Evolutionary conservation across 2,888 invertebrate genomes (phyloP), one percentile per base, ranked within the genome.

Genomic region (Lasioglossum malachurum): DNA sequence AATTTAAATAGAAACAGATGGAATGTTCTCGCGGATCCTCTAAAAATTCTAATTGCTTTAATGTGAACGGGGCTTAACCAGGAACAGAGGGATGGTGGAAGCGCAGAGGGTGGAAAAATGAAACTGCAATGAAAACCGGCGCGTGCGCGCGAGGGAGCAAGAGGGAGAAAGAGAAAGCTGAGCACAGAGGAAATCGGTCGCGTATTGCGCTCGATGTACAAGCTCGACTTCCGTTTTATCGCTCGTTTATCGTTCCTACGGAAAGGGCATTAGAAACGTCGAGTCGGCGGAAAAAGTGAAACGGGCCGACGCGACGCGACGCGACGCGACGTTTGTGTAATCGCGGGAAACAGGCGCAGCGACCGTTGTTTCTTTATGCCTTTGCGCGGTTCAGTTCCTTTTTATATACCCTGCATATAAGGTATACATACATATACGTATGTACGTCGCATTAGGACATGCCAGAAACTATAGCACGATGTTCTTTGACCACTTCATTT

Each of bases 201-300:
- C 72, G 72, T 46, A 72, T 78, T 72, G 60, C 46, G 27, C 23
- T 14, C 16, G 23, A 31, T 14, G 69, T 46, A 38, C 27, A 35
- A 53, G 41, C 57, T 60, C 27, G 35, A 12, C 57, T 57, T 44
- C 38, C 38, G 57, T 35, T 83, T 82, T 67, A 83, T 75, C 82
- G 69, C 8, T 23, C 57, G 44, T 53, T 71, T 38, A 72, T 64
- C 64, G 71, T 76, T 72, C 31, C 38, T 5, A 57, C 4, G 41
- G 19, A 5, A 64, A 46, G 4, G 35, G 19, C n/a, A 14, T 67
- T 67, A 35, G 35, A 35, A 60, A 60, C 67, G 67, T 35, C 53
- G 53, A 35, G 67, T 35, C 53, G 23, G 53, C 53, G 23, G 53
- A 53, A 53, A 46, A 64, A 41, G 35, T 57, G 4, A 31, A 71